These are phyloP conservation scores for Drosophila monieri DNA, from an alignment of 2,888 invertebrate species.

Conservation along the genomic window DNA sequence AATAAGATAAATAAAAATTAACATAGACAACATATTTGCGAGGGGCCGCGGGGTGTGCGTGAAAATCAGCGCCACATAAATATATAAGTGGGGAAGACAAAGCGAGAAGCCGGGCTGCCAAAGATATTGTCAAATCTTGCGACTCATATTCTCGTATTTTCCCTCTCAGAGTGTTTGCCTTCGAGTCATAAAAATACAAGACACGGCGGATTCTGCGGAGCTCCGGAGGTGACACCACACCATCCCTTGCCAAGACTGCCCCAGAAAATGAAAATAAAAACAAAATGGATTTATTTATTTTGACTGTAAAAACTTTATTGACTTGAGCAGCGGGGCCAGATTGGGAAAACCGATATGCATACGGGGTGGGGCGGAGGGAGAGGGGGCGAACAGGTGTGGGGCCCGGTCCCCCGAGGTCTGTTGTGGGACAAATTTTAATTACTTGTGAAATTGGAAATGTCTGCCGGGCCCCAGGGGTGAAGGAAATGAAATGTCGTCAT, in stretches of 20 bases:
- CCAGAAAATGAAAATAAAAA: constrained; percentile 38
- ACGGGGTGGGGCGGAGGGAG: constrained; percentile 8
- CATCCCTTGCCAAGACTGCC: constrained; percentile 19
- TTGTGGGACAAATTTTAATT: constrained; percentile 31
- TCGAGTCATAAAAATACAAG: constrained; percentile 61
- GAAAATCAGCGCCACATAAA: constrained; percentile 51
- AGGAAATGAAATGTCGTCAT: constrained; percentile 12
- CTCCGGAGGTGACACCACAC: constrained; percentile 2
- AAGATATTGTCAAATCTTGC: constrained; percentile 59
- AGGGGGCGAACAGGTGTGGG: background rate
- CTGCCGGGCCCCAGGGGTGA: background rate
- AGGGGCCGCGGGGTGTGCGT: constrained; percentile 15
- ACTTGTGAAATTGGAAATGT: constrained; percentile 20
- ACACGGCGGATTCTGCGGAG: constrained; percentile 63
- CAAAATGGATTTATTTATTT: constrained; percentile 51
- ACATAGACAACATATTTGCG: constrained; percentile 63
- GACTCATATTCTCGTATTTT: constrained; percentile 17
- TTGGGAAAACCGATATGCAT: constrained; percentile 31
- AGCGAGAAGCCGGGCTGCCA: constrained; percentile 31
- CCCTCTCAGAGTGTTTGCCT: constrained; percentile 23
- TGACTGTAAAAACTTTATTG: constrained; percentile 51
- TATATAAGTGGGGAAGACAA: constrained; percentile 33
- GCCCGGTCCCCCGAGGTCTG: background rate
- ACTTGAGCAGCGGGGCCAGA: constrained; percentile 24
- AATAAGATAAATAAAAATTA: constrained; percentile 78